These are phyloP conservation scores for Sarcophaga peregrina DNA, from an alignment of 1,140 invertebrate species.

Conservation along the genomic window DNA sequence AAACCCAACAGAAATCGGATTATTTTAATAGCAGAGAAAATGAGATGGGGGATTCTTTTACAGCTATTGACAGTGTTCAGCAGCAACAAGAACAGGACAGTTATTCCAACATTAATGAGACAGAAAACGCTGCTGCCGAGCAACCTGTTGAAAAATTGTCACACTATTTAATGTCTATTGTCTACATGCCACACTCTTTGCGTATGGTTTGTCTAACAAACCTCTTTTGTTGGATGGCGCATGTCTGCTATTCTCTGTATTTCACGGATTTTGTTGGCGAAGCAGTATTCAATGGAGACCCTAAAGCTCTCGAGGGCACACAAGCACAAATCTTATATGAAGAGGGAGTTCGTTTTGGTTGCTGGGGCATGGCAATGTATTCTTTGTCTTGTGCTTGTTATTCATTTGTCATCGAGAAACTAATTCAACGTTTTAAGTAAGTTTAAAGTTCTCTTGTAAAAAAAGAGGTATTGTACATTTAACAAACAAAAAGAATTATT, in stretches of 20 bases:
- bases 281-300: conserved; percentile 92
- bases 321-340: conserved; percentile 78
- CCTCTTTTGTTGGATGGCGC: conserved; percentile 97
- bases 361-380: conserved; percentile 97
- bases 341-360: conserved; percentile 92
- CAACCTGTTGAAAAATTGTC: conserved; percentile 68
- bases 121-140: neutral
- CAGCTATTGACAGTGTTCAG: neutral
- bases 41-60: conserved; percentile 44
- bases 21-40: conserved; percentile 40
- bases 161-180: conserved; percentile 88
- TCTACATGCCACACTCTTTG: conserved; percentile 89
- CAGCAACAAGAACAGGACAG: neutral
- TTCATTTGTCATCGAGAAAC: conserved; percentile 87
- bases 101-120: conserved; percentile 44
- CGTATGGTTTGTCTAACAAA: conserved; percentile 91
- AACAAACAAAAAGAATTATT: too few relatives aligned
- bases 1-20: conserved; percentile 34
- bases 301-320: conserved; percentile 79
- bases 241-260: conserved; percentile 96
- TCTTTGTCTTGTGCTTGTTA: conserved; percentile 94
- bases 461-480: too few relatives aligned
- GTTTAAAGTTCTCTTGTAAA: neutral
- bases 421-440: conserved; percentile 86
- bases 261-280: conserved; percentile 98